These are phyloP conservation scores for Folsomia manolachei DNA, from an alignment of 2,888 invertebrate genomes.

Conservation along the genomic window DNA sequence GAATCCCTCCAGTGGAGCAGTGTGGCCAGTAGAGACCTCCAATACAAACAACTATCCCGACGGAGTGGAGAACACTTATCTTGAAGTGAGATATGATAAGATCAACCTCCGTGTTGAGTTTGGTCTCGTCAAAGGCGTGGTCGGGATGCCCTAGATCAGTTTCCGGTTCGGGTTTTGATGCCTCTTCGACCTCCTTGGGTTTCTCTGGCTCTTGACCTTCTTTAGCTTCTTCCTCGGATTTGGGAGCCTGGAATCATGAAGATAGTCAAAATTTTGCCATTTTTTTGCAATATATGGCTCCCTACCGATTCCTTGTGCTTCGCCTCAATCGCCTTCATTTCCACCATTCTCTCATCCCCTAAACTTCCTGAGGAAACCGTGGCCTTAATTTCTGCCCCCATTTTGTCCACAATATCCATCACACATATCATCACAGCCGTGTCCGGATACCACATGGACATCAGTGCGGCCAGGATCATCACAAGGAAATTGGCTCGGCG, in stretches of 20 bases:
- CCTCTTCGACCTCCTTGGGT: not conserved
- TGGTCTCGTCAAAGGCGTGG: not conserved
- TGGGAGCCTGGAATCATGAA: not conserved
- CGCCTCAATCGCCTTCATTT: not conserved
- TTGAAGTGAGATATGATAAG: constrained; percentile 19
- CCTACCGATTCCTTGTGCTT: not conserved
- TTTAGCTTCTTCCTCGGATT: no score
- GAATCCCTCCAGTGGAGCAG: constrained; percentile 20
- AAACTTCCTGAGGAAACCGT: constrained; percentile 10
- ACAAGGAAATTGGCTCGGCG: constrained; percentile 6
- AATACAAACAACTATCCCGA: constrained; percentile 37
- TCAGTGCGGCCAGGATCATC: not conserved
- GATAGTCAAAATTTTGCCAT: not conserved
- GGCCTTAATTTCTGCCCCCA: not conserved
- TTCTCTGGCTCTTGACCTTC: no score
- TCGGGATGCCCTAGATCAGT: not conserved
- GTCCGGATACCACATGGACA: constrained; percentile 22
- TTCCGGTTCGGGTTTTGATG: not conserved
- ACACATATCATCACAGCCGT: constrained; percentile 25
- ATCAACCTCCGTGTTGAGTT: constrained; percentile 13
- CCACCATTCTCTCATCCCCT: constrained; percentile 18
- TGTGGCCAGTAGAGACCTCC: constrained; percentile 38
- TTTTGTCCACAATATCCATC: constrained; percentile 23
- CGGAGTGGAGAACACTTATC: constrained; percentile 18
- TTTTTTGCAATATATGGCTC: not conserved